Evolutionary conservation across 2,888 invertebrate genomes (phyloP).

Genomic region (Nephrocerus scutellatus): DNA sequence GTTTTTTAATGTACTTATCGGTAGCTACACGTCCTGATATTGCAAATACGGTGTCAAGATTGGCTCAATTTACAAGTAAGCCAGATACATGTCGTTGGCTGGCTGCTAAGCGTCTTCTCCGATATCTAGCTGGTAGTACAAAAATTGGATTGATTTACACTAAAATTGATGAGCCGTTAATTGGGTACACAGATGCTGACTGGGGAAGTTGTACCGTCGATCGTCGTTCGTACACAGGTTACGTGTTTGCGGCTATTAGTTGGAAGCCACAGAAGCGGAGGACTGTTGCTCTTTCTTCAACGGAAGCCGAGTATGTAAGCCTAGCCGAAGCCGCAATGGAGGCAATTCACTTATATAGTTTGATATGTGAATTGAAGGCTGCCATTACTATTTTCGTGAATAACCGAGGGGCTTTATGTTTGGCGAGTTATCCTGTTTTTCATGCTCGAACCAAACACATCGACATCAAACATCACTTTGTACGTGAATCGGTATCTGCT

Average conservation of each 20-base stretch:
- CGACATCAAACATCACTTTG: slow-evolving; percentile 15
- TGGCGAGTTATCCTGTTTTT: slow-evolving; percentile 15
- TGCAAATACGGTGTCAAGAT: neutral
- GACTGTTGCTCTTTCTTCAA: slow-evolving; percentile 10
- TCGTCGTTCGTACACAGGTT: slow-evolving; percentile 16
- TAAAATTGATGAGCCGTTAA: slow-evolving; percentile 6
- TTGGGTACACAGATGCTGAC: slow-evolving; percentile 19
- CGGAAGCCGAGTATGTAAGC: slow-evolving; percentile 12
- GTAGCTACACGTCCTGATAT: slow-evolving; percentile 10
- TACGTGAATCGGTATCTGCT: slow-evolving; percentile 8
- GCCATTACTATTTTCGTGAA: slow-evolving; percentile 13
- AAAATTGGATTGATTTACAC: slow-evolving; percentile 4
- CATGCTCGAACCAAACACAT: slow-evolving; percentile 14
- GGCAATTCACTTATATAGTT: slow-evolving; percentile 8
- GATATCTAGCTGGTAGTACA: slow-evolving; percentile 12
- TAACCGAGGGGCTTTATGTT: slow-evolving; percentile 14
- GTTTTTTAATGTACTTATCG: slow-evolving; percentile 8
- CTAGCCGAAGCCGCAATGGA: slow-evolving; percentile 10
- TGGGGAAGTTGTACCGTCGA: slow-evolving; percentile 15
- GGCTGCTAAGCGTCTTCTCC: slow-evolving; percentile 6
- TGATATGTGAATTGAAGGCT: slow-evolving; percentile 8
- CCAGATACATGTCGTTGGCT: slow-evolving; percentile 6
- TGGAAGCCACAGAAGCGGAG: slow-evolving; percentile 3
- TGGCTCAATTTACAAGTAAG: slow-evolving; percentile 1
- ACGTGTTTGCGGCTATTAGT: slow-evolving; percentile 5